A percentile compares a stretch with the other conserved stretches of the same genome.
These are phyloP conservation scores for Thamnophis sirtalis DNA, from an alignment of 2,113 vertebrate species.

Conservation along the genomic window DNA sequence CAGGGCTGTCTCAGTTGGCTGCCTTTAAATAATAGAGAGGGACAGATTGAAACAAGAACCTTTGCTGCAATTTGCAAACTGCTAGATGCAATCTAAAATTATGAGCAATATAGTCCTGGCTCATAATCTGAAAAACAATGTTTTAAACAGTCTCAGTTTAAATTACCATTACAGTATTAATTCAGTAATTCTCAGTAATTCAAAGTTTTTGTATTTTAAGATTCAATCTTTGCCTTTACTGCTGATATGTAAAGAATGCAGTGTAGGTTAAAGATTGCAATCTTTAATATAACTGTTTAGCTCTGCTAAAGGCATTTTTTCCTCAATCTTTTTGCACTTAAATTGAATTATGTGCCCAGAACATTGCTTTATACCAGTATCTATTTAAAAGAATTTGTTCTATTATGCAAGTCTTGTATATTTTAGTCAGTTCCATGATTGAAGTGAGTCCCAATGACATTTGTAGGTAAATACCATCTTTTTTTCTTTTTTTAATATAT, in stretches of 20 bases:
- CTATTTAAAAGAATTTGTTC: not conserved
- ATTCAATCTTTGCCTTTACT: not conserved
- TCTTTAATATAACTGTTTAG: not conserved
- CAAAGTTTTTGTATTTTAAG: not conserved
- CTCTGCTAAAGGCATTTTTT: not conserved
- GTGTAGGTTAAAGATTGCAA: not conserved
- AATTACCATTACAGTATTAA: not conserved
- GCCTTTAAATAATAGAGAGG: not conserved
- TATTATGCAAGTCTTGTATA: not conserved
- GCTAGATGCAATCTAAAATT: not conserved
- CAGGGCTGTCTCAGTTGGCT: not conserved
- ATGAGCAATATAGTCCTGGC: not conserved
- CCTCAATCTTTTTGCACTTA: not conserved
- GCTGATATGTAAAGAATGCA: not conserved
- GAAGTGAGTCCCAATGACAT: not conserved
- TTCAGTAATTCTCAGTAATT: not conserved
- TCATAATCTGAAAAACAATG: not conserved
- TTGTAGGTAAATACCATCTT: not conserved
- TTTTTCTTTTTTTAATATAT: not conserved
- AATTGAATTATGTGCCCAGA: not conserved
- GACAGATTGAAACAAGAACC: not conserved
- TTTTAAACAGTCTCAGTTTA: not conserved
- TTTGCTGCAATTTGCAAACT: not conserved
- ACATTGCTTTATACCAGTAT: not conserved
- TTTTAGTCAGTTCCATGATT: not conserved